Percentiles rank a stretch among this genome's conserved stretches.
phyloP scores from a whole-genome alignment of 2,888 invertebrate genomes.

The Drosophila hamatofila region DNA sequence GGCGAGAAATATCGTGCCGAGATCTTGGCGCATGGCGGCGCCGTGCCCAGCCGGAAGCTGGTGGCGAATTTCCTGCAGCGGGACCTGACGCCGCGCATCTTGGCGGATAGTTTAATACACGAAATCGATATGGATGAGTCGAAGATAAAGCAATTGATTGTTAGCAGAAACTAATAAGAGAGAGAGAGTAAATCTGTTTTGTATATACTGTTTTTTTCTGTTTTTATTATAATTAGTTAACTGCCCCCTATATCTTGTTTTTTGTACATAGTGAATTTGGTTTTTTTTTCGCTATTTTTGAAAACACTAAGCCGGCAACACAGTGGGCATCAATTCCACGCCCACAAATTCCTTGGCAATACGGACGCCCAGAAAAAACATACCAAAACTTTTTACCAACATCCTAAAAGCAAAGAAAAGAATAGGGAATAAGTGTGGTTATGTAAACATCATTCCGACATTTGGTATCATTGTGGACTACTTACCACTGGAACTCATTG shows the following conservation, averaged over 20 bases:
- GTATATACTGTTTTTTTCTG: conserved; percentile 46
- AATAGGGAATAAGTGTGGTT: conserved; percentile 62
- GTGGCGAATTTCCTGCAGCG: conserved; percentile 92
- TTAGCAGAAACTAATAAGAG: conserved; percentile 53
- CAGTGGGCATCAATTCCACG: conserved; percentile 89
- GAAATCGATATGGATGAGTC: conserved; percentile 89
- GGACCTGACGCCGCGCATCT: conserved; percentile 90
- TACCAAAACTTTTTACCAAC: conserved; percentile 91
- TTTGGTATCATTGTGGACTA: conserved; percentile 55
- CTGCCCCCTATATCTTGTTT: conserved; percentile 25
- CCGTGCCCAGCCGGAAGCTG: conserved; percentile 91
- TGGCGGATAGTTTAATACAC: conserved; percentile 92
- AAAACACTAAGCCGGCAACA: conserved; percentile 60
- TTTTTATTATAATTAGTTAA: conserved; percentile 68
- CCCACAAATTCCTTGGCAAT: conserved; percentile 92
- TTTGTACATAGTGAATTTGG: conserved; percentile 51
- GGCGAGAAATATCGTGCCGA: conserved; percentile 92
- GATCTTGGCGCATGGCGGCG: conserved; percentile 95
- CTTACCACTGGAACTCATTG: conserved; percentile 92
- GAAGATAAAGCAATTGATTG: conserved; percentile 83
- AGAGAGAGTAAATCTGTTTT: conserved; percentile 25
- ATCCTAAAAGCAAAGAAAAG: conserved; percentile 87
- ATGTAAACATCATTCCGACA: conserved; percentile 40
- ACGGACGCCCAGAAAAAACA: conserved; percentile 91
- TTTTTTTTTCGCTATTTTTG: conserved; percentile 14